phyloP scores from a whole-genome alignment of 2,888 invertebrate species.

The Plutella xylostella region DNA sequence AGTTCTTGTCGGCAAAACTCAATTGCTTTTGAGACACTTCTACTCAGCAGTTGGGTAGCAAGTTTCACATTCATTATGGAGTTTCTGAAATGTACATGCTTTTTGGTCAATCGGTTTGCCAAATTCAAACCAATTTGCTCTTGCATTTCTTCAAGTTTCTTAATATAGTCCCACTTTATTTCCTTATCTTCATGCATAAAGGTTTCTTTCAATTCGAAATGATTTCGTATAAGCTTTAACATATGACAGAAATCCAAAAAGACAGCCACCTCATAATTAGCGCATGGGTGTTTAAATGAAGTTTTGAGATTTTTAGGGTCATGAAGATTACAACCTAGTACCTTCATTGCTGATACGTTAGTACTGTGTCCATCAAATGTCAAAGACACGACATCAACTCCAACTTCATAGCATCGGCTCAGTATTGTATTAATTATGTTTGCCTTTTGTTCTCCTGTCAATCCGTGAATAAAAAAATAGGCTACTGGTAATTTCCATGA shows the following conservation, averaged over 20 bases:
- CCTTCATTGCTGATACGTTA: slow-evolving; percentile 9
- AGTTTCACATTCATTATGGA: slow-evolving; percentile 18
- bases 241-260: slow-evolving; percentile 12
- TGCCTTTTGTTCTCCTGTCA: slow-evolving; percentile 18
- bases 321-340: slow-evolving; percentile 19
- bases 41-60: slow-evolving; percentile 15
- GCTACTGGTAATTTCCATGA: slow-evolving; percentile 26
- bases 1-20: slow-evolving; percentile 12
- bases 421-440: slow-evolving; percentile 17
- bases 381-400: slow-evolving; percentile 18
- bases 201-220: slow-evolving; percentile 10
- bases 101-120: slow-evolving; percentile 3
- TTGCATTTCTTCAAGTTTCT: slow-evolving; percentile 4
- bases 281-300: slow-evolving; percentile 18
- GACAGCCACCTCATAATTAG: slow-evolving; percentile 4
- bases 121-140: slow-evolving; percentile 1
- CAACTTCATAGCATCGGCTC: slow-evolving; percentile 19
- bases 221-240: slow-evolving; percentile 11
- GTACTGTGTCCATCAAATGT: slow-evolving; percentile 17
- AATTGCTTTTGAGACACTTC: slow-evolving; percentile 9
- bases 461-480: slow-evolving; percentile 24
- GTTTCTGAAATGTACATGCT: slow-evolving; percentile 14
- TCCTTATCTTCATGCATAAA: slow-evolving; percentile 3
- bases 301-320: slow-evolving; percentile 15
- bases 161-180: slow-evolving; percentile 7